Percentiles rank a stretch among this genome's conserved stretches.
phyloP scores from a whole-genome alignment of 2,888 invertebrate genomes.

The Agelastica alni region DNA sequence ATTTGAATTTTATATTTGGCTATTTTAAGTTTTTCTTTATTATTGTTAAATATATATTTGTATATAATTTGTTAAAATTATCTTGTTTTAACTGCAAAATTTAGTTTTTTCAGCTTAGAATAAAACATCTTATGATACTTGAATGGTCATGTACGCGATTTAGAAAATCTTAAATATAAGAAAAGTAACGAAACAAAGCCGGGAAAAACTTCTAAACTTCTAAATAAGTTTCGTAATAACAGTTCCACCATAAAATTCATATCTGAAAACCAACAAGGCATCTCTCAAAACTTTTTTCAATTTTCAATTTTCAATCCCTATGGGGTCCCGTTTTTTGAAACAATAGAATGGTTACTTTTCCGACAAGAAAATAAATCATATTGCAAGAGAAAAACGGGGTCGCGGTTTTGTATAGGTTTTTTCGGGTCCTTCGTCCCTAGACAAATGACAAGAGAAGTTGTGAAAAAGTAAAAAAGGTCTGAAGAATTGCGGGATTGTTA shows the following conservation, averaged over 20 bases:
- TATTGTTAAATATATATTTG: no score
- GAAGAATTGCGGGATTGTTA: no score
- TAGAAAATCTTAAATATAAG: no score
- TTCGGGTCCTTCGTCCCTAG: not conserved
- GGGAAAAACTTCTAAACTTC: not conserved
- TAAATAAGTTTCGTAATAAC: slow-evolving; percentile 4
- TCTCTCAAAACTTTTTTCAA: slow-evolving; percentile 9
- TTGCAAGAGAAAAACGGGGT: slow-evolving; percentile 3
- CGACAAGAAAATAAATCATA: slow-evolving; percentile 16
- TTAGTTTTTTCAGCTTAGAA: no score
- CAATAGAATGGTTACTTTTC: slow-evolving; percentile 18
- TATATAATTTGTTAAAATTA: no score
- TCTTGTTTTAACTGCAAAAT: no score
- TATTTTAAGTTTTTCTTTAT: no score
- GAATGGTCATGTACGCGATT: no score
- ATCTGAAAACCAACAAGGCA: not conserved
- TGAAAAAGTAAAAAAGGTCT: not conserved
- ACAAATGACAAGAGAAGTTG: slow-evolving; percentile 4
- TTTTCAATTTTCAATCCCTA: slow-evolving; percentile 2
- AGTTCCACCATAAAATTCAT: not conserved
- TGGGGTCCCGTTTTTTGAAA: slow-evolving; percentile 2
- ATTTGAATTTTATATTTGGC: no score
- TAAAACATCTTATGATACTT: no score
- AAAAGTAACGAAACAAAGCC: no score
- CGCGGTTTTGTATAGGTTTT: slow-evolving; percentile 12